Percentiles rank a stretch among this genome's conserved stretches.
These are phyloP conservation scores for Nephila pilipes DNA, from an alignment of 1,140 invertebrate genomes.

Conservation along the genomic window DNA sequence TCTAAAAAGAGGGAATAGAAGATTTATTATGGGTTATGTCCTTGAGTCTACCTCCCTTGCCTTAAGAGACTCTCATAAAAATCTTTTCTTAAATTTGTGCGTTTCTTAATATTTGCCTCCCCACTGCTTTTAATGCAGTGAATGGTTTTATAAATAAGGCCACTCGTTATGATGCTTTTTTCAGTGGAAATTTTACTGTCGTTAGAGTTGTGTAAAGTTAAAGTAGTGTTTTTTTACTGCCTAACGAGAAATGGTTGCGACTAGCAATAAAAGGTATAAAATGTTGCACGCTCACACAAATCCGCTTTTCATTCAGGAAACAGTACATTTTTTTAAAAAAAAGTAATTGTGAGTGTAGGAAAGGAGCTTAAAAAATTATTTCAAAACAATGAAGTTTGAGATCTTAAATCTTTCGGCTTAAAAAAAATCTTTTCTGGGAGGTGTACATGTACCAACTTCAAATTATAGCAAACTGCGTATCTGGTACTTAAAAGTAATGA, in stretches of 20 bases:
- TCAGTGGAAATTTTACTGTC: background rate
- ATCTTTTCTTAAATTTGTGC: conserved; percentile 6
- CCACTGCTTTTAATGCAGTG: background rate
- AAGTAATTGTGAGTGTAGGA: background rate
- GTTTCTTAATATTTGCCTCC: background rate
- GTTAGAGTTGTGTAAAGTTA: background rate
- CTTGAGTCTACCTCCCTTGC: background rate
- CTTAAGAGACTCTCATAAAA: conserved; percentile 9
- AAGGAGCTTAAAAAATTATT: too few relatives aligned
- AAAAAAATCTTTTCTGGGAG: too few relatives aligned
- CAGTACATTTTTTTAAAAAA: too few relatives aligned
- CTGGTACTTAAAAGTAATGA: too few relatives aligned
- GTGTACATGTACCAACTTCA: too few relatives aligned
- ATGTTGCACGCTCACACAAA: too few relatives aligned
- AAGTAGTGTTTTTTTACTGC: background rate
- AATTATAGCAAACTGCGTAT: too few relatives aligned
- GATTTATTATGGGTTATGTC: conserved; percentile 30
- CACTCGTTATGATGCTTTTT: conserved; percentile 19
- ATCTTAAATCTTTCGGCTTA: too few relatives aligned
- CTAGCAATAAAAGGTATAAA: background rate
- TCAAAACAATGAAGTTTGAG: too few relatives aligned
- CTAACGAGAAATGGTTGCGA: background rate
- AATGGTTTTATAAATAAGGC: background rate
- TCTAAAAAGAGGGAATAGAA: background rate
- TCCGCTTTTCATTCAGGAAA: too few relatives aligned